phyloP scores from a whole-genome alignment of 2,888 invertebrate genomes.

The Xestoiulus laeticollis region DNA sequence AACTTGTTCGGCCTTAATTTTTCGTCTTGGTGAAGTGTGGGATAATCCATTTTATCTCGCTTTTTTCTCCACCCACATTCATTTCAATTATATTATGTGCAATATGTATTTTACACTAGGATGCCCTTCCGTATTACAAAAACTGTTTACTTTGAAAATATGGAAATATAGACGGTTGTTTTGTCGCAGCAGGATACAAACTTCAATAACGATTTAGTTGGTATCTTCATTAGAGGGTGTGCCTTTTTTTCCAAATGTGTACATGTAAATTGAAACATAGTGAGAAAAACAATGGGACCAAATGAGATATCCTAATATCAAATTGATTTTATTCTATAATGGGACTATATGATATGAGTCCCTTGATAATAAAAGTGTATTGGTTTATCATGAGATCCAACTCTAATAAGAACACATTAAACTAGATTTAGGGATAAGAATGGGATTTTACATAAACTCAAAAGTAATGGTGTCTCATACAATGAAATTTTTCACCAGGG shows the following conservation, averaged over 20 bases:
- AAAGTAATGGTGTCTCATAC: too few relatives aligned
- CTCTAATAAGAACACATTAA: too few relatives aligned
- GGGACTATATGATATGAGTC: too few relatives aligned
- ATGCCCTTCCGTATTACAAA: background rate
- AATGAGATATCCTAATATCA: too few relatives aligned
- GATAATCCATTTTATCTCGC: background rate
- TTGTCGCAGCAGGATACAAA: background rate
- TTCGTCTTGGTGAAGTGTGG: background rate
- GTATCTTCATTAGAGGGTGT: background rate
- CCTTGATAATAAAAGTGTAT: too few relatives aligned
- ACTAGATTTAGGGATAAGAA: too few relatives aligned
- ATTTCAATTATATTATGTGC: background rate
- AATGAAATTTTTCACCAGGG: too few relatives aligned
- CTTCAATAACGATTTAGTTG: background rate
- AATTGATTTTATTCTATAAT: too few relatives aligned
- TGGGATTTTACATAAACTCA: too few relatives aligned
- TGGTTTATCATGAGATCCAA: too few relatives aligned
- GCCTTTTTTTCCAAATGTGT: background rate
- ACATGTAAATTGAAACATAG: too few relatives aligned
- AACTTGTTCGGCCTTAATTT: background rate
- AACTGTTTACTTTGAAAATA: background rate
- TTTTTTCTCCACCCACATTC: background rate
- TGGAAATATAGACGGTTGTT: background rate
- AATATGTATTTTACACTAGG: background rate
- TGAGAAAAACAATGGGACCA: too few relatives aligned